Percentiles rank a stretch among this genome's conserved stretches.
These are phyloP conservation scores for Puffinus mauretanicus DNA, from an alignment of 2,113 vertebrate species.

Conservation along the genomic window DNA sequence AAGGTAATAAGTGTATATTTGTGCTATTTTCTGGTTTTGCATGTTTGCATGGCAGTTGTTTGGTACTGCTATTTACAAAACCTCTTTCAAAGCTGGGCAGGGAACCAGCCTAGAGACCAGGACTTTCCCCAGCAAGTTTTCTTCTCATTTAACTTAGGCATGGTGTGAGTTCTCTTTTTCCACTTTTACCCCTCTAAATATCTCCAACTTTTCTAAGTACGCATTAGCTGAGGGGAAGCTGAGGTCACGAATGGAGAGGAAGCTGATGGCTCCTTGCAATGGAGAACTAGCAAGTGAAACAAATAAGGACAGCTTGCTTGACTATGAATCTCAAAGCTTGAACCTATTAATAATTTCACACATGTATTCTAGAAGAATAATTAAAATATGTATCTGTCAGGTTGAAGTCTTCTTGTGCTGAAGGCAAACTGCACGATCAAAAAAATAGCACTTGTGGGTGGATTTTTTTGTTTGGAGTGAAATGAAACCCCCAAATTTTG, in stretches of 20 bases:
- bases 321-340: background rate
- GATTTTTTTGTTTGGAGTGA: background rate
- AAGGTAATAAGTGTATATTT: background rate
- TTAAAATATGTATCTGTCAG: background rate
- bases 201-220: background rate
- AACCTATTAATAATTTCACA: background rate
- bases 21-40: background rate
- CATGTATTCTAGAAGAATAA: background rate
- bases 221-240: background rate
- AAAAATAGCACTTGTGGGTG: background rate
- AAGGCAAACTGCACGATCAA: background rate
- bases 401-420: background rate
- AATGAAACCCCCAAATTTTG: background rate
- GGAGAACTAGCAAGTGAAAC: background rate
- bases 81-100: background rate
- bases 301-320: background rate
- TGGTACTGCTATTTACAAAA: background rate
- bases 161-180: background rate
- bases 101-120: background rate
- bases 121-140: background rate
- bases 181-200: background rate
- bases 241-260: background rate
- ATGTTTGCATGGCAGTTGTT: background rate
- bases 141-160: background rate
- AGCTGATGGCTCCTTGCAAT: background rate